Evolutionary conservation across 2,113 vertebrate species (phyloP).

Genomic region (Castor canadensis): DNA sequence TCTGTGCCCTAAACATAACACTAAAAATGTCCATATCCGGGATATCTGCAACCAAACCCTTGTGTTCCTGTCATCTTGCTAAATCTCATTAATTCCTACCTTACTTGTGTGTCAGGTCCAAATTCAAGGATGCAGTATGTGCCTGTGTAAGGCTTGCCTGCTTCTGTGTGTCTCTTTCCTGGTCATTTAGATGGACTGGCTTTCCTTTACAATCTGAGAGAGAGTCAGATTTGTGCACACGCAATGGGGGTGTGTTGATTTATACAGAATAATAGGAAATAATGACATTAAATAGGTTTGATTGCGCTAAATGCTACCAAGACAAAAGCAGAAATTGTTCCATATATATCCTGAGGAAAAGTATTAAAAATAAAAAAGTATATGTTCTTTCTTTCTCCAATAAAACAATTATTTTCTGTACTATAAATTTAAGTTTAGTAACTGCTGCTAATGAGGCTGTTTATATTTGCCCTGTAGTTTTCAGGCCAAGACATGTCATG

Average conservation of each 20-base stretch:
- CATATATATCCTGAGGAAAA: neutral
- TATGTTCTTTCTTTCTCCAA: neutral
- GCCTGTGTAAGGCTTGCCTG: neutral
- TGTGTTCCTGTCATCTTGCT: neutral
- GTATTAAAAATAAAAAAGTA: slow-evolving; percentile 21
- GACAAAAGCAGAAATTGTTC: neutral
- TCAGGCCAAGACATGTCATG: neutral
- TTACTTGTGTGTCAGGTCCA: neutral
- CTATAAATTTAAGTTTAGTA: slow-evolving; percentile 31
- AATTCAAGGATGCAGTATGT: neutral
- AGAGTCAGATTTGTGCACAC: neutral
- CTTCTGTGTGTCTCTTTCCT: neutral
- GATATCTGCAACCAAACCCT: neutral
- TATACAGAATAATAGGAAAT: neutral
- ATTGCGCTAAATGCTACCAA: neutral
- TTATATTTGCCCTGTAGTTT: neutral
- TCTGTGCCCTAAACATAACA: neutral
- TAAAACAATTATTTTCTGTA: neutral
- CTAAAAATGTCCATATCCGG: too few relatives aligned
- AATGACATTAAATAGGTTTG: neutral
- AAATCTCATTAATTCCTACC: neutral
- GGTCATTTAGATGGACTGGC: neutral
- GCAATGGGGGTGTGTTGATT: neutral
- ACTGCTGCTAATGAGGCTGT: slow-evolving; percentile 24
- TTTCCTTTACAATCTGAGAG: neutral